These are phyloP conservation scores for Dendropsophus ebraccatus DNA, from an alignment of 2,113 vertebrate genomes.

Conservation along the genomic window DNA sequence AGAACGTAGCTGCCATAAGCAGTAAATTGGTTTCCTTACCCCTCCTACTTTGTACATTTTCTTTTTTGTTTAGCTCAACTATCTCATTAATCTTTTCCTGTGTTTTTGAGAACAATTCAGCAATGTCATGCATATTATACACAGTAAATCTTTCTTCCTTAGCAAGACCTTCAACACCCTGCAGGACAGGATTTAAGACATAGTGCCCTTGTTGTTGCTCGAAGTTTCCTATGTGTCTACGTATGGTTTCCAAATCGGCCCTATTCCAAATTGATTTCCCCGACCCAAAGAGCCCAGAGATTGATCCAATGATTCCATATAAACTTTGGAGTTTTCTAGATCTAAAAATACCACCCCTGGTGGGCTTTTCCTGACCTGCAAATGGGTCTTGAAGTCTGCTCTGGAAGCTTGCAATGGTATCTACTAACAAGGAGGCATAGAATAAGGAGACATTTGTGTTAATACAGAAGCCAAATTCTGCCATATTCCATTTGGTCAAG, in stretches of 20 bases:
- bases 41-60: too few species aligned
- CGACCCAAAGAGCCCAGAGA: too few species aligned
- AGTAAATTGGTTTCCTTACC: not conserved
- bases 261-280: too few species aligned
- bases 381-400: not conserved
- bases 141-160: not conserved
- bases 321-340: not conserved
- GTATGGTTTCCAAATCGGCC: not conserved
- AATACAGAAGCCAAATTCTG: not conserved
- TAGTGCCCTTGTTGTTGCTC: not conserved
- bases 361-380: not conserved
- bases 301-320: too few species aligned
- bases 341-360: too few species aligned
- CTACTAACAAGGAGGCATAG: not conserved
- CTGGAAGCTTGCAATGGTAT: not conserved
- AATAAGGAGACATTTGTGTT: not conserved
- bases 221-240: not conserved
- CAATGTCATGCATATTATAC: not conserved
- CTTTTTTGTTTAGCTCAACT: too few species aligned
- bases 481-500: too few species aligned
- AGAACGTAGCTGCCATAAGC: not conserved
- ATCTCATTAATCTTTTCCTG: too few species aligned
- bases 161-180: slow-evolving; percentile 1
- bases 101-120: too few species aligned
- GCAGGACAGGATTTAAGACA: not conserved